Base-by-base conservation (phyloP, 2,113 vertebrate genomes). In the Eurystomus gularis region DNA sequence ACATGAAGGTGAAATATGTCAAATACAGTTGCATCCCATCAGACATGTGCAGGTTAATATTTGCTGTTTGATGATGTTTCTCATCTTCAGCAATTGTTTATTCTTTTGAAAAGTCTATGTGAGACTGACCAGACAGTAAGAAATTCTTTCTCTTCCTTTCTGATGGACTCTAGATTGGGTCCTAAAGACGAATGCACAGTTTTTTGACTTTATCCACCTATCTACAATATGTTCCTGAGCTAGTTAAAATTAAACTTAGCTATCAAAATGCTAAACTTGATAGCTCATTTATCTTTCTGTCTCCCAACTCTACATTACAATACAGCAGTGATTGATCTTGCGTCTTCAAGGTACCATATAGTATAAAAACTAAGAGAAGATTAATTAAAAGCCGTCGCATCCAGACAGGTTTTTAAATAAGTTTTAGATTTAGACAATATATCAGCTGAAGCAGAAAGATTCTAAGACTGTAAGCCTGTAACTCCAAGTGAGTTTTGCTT, bases 221-320 rank as follows among this genome's bases (percentile, higher is more conserved):
- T 97, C 98, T 98, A 97, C 97, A 97, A 93, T 98, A 96, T 98
- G 97, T 98, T 98, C 97, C 96, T 3, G 73, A 98, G 97, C 97
- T 98, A 97, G 97, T 98, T 98, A 98, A 98, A 98, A 98, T 98
- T 96, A 98, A 98, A 98, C 98, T 98, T 98, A 98, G 98, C 98
- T 98, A 98, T 98, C 98, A 98, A 98, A 98, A 98, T 98, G 97
- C 98, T 98, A 97, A 98, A 94, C 97, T 98, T 98, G 98, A 98
- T 98, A 98, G 97, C 98, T 98, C 98, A 98, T 98, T 98, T 98
- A 98, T 98, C 98, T 98, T 98, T 98, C 98, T 98, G 98, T 98
- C 98, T 98, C 89, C 94, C 96, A 96, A 81, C 95, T 97, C 96
- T 94, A 96, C 98, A 96, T 98, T 98, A 98, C 98, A 98, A 98